A percentile compares a stretch with the other conserved stretches of the same genome.
These are phyloP conservation scores for Lathronympha strigana DNA, from an alignment of 2,888 invertebrate species.

Conservation along the genomic window DNA sequence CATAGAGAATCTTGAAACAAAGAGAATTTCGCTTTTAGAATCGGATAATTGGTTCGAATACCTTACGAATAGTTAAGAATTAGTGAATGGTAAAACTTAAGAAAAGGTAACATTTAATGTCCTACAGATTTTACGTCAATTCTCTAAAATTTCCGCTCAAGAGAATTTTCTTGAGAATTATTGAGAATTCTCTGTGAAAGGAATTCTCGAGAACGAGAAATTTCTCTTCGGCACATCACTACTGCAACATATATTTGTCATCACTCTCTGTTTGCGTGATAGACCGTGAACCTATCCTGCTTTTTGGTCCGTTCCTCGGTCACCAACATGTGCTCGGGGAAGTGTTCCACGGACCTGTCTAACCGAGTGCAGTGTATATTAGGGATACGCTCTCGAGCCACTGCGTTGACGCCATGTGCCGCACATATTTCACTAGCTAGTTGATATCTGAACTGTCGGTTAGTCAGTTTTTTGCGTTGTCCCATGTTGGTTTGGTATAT, in stretches of 20 bases:
- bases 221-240: too few species aligned
- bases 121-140: background rate
- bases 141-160: too few species aligned
- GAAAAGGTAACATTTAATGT: background rate
- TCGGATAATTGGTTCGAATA: too few species aligned
- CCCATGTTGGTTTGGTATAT: constrained; percentile 2
- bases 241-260: background rate
- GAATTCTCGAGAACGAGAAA: too few species aligned
- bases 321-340: constrained; percentile 7
- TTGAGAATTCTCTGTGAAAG: too few species aligned
- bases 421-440: background rate
- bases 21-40: too few species aligned
- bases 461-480: constrained; percentile 5
- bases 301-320: constrained; percentile 1
- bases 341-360: constrained; percentile 1
- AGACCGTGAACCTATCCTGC: constrained; percentile 5
- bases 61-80: too few species aligned
- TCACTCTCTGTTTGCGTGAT: constrained; percentile 2
- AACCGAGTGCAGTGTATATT: constrained; percentile 7
- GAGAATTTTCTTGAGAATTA: too few species aligned
- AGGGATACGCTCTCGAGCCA: background rate
- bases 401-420: background rate
- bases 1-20: too few species aligned
- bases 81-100: background rate
- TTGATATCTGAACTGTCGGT: constrained; percentile 4